phyloP scores from a whole-genome alignment of 2,113 vertebrate species.

The Heterocephalus glaber region DNA sequence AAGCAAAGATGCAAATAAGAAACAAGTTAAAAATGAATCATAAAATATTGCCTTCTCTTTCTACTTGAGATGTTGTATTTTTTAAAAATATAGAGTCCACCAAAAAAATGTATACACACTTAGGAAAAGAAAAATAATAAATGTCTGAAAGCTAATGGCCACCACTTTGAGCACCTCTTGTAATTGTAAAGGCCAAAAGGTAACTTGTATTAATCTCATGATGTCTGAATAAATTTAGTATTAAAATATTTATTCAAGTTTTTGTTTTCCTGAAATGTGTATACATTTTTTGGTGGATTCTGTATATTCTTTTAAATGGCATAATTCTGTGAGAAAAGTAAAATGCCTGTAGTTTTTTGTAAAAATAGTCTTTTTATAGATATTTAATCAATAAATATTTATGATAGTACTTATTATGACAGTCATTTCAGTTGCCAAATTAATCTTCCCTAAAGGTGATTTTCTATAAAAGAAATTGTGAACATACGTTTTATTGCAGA shows the following conservation, averaged over 20 bases:
- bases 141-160: neutral
- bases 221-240: neutral
- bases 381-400: conserved; percentile 55
- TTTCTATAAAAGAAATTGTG: conserved; percentile 49
- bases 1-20: neutral
- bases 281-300: neutral
- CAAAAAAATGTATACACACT: neutral
- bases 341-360: conserved; percentile 25
- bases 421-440: neutral
- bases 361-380: neutral
- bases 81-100: neutral
- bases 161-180: neutral
- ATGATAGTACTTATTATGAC: neutral
- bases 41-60: neutral
- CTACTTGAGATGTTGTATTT: neutral
- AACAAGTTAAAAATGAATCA: conserved; percentile 40
- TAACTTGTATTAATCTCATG: neutral
- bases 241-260: neutral
- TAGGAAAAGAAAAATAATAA: neutral
- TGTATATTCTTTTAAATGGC: conserved; percentile 12
- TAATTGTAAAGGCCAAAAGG: neutral
- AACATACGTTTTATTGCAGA: conserved; percentile 29
- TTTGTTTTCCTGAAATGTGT: neutral
- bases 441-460: conserved; percentile 3
- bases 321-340: conserved; percentile 13